phyloP scores from a whole-genome alignment of 2,888 invertebrate species.

The Galeopsomyia nigrocyanea region DNA sequence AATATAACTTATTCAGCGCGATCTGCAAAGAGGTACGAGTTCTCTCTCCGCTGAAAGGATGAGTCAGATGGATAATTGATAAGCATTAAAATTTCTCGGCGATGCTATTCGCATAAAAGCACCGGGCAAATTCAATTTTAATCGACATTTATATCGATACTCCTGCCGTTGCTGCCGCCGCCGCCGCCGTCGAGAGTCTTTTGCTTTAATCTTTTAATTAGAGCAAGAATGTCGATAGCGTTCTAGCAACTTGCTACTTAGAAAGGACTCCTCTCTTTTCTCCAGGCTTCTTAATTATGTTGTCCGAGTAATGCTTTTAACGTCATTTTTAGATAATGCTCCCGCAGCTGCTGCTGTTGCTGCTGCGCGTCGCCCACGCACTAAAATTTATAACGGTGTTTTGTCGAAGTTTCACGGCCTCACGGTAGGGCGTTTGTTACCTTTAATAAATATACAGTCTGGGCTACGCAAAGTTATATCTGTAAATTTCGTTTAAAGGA shows the following conservation, averaged over 20 bases:
- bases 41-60: too few species aligned
- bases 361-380: constrained; percentile 1
- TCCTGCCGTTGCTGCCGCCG: too few species aligned
- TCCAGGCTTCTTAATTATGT: neutral
- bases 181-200: too few species aligned
- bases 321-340: neutral
- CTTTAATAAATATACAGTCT: constrained; percentile 40
- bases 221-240: constrained; percentile 11
- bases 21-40: too few species aligned
- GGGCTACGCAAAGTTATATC: constrained; percentile 42
- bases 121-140: neutral
- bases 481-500: constrained; percentile 42
- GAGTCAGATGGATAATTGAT: too few species aligned
- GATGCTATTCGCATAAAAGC: too few species aligned
- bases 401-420: constrained; percentile 27
- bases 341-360: neutral
- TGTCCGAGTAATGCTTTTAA: neutral
- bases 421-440: constrained; percentile 23
- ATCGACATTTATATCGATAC: constrained; percentile 23
- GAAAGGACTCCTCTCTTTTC: neutral
- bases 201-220: constrained; percentile 16
- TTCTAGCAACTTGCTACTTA: constrained; percentile 2
- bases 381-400: constrained; percentile 24
- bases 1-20: too few species aligned
- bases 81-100: too few species aligned